These are phyloP conservation scores for Theonella swinhoei DNA, from an alignment of 37 sponge, comb jelly and placozoan genomes.

Conservation along the genomic window DNA sequence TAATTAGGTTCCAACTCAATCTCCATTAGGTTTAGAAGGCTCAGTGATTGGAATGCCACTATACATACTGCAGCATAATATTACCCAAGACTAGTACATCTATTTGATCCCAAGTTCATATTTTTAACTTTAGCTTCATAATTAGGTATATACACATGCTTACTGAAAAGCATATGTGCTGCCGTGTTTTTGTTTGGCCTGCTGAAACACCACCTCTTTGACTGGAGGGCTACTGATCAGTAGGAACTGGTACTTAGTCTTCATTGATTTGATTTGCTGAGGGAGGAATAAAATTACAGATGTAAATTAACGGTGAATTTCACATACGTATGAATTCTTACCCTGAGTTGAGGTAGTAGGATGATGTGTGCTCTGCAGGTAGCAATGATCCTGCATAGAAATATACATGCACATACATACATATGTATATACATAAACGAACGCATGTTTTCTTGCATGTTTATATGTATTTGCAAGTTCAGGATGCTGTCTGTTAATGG, in stretches of 20 bases:
- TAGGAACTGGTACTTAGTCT: slow-evolving; percentile 81
- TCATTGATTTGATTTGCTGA: slow-evolving; percentile 67
- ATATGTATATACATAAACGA: neutral
- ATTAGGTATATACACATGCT: slow-evolving; percentile 11
- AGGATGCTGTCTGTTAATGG: no score
- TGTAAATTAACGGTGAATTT: no score
- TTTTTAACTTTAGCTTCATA: neutral
- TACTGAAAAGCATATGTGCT: slow-evolving; percentile 85
- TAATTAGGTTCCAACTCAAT: no score
- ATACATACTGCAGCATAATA: no score
- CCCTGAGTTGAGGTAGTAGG: slow-evolving; percentile 60
- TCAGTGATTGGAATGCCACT: no score
- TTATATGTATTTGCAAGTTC: no score
- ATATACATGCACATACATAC: neutral
- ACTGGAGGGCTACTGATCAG: slow-evolving; percentile 84
- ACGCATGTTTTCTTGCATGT: no score
- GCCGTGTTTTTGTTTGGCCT: slow-evolving; percentile 52
- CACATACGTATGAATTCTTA: slow-evolving; percentile 16
- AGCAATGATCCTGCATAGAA: slow-evolving; percentile 68
- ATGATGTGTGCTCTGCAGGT: slow-evolving; percentile 83
- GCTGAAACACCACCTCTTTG: slow-evolving; percentile 77
- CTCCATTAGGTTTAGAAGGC: no score
- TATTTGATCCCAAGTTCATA: no score
- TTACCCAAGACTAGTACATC: neutral
- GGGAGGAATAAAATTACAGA: neutral